Evolutionary conservation across 92 coral and sea anemone species (phyloP), one percentile per base, ranked within the genome.

Genomic region (Palythoa grandiflora): DNA sequence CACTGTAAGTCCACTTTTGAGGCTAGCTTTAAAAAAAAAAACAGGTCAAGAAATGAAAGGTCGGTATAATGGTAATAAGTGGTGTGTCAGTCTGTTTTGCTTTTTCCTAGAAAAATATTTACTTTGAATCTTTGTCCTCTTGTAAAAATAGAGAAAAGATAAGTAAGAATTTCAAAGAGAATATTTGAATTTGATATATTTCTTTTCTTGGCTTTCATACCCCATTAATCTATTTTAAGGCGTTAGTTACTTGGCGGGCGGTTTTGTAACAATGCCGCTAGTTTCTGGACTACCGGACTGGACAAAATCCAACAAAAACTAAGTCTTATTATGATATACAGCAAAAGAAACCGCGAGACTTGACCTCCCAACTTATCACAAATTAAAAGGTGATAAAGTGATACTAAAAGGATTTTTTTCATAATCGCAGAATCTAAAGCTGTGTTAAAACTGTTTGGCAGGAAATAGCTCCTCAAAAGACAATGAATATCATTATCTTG

Each of bases 341-440:
- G 48, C 47, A 81, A 65, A 44, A 12, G 86, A 80, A 68, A 81
- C 86, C 86, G 55, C 86, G 66, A 81, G 83, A 11, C 75, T 81
- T 81, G 86, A 81, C 75, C 63, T 19, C 35, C 38, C 38, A 81
- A 21, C 60, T 63, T 44, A 20, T 17, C 72, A 79, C 80, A 75
- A 75, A 28, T 75, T 75, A n/a, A 77, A 77, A 77, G 66, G 47
- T 75, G 60, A 51, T 75, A 20, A 68, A 65, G 44, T 65, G 73
- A n/a, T 68, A 35, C 54, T 79, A 79, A 61, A 61, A 16, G 38
- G n/a, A 68, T 65, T 66, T 81, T 16, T 38, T 14, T 17, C 21
- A 57, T 81, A n/a, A 81, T 66, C 35, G 74, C 5, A 81, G 66
- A 65, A 65, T 81, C 21, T 19, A 81, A 81, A 13, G 39, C 38